Conservation (phyloP, 2,113 vertebrate genomes). For the Tragelaphus imberbis region DNA sequence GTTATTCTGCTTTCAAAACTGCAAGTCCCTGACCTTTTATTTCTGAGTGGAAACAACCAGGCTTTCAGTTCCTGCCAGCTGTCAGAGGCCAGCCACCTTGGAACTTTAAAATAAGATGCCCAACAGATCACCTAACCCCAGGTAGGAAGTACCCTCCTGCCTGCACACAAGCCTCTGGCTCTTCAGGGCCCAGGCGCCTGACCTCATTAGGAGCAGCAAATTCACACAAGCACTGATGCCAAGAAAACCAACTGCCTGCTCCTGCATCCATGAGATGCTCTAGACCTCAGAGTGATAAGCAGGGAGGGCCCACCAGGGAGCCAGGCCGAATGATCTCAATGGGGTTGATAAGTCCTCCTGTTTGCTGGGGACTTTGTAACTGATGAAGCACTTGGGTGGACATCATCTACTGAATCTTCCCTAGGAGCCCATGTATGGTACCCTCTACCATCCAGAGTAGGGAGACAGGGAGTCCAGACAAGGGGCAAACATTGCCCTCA, state of each 20-base stretch:
- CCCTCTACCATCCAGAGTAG: accelerated
- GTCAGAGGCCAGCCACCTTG: not conserved
- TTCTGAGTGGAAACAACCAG: not conserved
- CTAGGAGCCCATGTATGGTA: not conserved
- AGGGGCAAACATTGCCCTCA: not conserved
- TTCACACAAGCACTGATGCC: too few species aligned
- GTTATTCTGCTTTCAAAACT: not conserved
- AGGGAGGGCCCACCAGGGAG: not conserved
- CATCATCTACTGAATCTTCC: not conserved
- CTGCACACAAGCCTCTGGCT: not conserved
- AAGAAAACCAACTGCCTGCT: not conserved
- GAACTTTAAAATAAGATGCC: not conserved
- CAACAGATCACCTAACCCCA: not conserved
- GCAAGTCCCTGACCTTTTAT: not conserved
- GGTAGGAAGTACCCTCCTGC: too few species aligned
- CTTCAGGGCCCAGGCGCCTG: accelerated
- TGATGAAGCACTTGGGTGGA: not conserved
- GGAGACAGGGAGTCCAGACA: not conserved
- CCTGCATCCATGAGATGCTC: not conserved
- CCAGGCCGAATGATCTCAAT: not conserved
- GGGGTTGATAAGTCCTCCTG: accelerated
- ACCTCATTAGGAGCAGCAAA: not conserved
- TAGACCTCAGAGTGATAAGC: accelerated
- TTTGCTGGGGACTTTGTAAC: not conserved
- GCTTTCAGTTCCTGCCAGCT: not conserved